Evolutionary conservation across 1,140 invertebrate genomes (phyloP).

Genomic region (Whitmania pigra): DNA sequence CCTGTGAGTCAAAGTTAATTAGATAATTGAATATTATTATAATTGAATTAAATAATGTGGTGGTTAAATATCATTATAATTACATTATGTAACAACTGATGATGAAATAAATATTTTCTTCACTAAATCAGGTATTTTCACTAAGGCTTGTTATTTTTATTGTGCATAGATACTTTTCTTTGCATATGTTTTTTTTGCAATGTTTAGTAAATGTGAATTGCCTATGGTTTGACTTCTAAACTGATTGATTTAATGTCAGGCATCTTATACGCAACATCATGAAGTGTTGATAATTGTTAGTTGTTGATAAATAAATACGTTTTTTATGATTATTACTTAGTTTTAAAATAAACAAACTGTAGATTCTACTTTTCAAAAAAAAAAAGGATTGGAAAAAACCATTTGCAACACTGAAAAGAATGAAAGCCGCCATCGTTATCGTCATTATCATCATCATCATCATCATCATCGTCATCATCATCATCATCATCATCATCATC

Average conservation of each 20-base stretch:
- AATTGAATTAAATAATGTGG: not conserved
- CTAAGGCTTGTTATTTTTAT: too few relatives aligned
- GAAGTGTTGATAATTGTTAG: too few relatives aligned
- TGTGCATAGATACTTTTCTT: too few relatives aligned
- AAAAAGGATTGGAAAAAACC: not conserved
- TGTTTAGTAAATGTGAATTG: not conserved
- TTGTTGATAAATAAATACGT: not conserved
- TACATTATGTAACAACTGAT: too few relatives aligned
- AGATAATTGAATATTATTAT: too few relatives aligned
- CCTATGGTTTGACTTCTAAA: too few relatives aligned
- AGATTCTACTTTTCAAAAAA: not conserved
- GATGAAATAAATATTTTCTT: too few relatives aligned
- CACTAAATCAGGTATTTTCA: too few relatives aligned
- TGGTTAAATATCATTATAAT: too few relatives aligned
- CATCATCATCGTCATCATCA: constrained; percentile 12
- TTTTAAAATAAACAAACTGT: not conserved
- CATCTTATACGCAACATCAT: too few relatives aligned
- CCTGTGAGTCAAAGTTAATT: constrained; percentile 38
- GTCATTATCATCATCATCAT: constrained; percentile 4
- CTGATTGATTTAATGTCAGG: too few relatives aligned
- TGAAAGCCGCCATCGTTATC: not conserved
- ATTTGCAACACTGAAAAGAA: not conserved
- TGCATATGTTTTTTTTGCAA: not conserved
- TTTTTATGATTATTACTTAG: constrained; percentile 8
- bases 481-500: constrained; percentile 13